A percentile compares a stretch with the other conserved stretches of the same genome.
Conservation (phyloP, 2,113 vertebrate species). For the Gallinago undulata region DNA sequence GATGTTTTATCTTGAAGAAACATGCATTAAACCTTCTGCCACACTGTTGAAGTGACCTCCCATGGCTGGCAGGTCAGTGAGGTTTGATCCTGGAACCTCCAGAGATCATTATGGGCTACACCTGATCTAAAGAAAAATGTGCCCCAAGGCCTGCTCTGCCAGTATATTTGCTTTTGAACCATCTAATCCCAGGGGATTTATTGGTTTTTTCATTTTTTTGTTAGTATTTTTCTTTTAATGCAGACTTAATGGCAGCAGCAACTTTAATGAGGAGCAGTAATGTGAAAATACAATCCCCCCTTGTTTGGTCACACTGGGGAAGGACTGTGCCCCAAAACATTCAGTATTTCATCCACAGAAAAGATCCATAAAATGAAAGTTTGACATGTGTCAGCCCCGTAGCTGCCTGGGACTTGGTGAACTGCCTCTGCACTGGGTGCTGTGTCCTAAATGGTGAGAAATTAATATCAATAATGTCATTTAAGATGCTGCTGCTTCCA, state of each 20-base stretch:
- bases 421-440: not conserved
- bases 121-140: not conserved
- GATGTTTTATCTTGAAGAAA: not conserved
- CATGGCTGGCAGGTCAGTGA: not conserved
- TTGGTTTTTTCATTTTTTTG: not conserved
- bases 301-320: not conserved
- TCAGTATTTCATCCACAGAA: not conserved
- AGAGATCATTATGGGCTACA: not conserved
- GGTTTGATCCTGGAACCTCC: not conserved
- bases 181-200: not conserved
- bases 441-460: not conserved
- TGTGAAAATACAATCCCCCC: not conserved
- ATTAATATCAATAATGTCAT: not conserved
- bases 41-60: fast-evolving
- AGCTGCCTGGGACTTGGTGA: not conserved
- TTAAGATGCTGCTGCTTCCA: not conserved
- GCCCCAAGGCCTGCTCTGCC: not conserved
- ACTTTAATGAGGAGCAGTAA: not conserved
- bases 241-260: not conserved
- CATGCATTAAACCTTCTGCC: not conserved
- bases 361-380: not conserved
- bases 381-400: not conserved
- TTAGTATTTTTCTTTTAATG: not conserved
- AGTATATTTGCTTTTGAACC: not conserved
- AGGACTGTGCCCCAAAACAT: not conserved